Percentiles rank a stretch among this genome's conserved stretches.
Evolutionary conservation across 2,113 vertebrate genomes (phyloP).

Genomic region (Cyphomyrus discorhynchus): DNA sequence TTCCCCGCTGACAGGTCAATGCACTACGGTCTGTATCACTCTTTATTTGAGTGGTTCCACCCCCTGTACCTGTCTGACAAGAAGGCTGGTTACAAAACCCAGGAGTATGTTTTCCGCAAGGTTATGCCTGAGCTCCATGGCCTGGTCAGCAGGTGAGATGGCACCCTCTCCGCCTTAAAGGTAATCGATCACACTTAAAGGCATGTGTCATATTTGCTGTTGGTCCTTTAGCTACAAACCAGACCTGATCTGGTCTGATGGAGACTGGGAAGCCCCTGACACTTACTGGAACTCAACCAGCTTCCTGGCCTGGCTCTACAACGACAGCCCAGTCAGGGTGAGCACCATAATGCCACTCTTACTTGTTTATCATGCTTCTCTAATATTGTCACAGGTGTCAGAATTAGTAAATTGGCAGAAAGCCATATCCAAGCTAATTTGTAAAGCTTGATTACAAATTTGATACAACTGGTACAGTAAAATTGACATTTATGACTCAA

Average conservation of each 20-base stretch:
- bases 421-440: not conserved
- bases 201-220: not conserved
- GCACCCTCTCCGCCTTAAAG: not conserved
- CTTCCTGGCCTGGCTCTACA: constrained; percentile 95
- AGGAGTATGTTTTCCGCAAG: constrained; percentile 73
- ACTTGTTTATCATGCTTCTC: not conserved
- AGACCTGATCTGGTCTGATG: constrained; percentile 94
- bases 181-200: not conserved
- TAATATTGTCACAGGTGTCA: not conserved
- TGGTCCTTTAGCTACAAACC: constrained; percentile 71
- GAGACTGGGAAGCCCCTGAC: constrained; percentile 89
- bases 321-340: constrained; percentile 90
- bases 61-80: constrained; percentile 87
- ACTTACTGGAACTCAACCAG: constrained; percentile 91
- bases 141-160: constrained; percentile 75
- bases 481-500: not conserved
- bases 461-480: not conserved
- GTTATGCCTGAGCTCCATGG: constrained; percentile 80
- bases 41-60: constrained; percentile 88
- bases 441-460: not conserved
- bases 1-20: constrained; percentile 64
- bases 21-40: constrained; percentile 84
- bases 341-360: not conserved
- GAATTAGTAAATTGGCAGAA: not conserved
- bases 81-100: constrained; percentile 72